Percentiles rank a stretch among this genome's conserved stretches.
phyloP scores from a whole-genome alignment of 1,140 invertebrate species.

The Vollenhovia emeryi region DNA sequence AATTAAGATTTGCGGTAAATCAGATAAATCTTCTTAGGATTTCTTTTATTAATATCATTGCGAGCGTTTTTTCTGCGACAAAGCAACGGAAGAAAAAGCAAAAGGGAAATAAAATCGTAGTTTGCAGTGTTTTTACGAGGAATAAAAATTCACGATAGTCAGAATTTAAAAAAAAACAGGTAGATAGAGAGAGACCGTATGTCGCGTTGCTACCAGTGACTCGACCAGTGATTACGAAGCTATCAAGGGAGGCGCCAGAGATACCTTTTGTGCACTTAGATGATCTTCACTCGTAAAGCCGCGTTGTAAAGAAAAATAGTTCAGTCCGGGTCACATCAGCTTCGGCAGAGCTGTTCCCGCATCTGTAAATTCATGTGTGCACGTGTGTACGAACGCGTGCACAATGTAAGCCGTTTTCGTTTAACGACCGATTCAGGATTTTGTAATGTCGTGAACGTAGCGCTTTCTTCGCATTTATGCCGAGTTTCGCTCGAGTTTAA shows the following conservation, averaged over 20 bases:
- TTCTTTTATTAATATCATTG: neutral
- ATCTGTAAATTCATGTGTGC: neutral
- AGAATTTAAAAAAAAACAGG: neutral
- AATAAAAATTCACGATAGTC: conserved; percentile 37
- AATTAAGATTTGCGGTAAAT: neutral
- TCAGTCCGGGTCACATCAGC: conserved; percentile 10
- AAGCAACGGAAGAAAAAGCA: neutral
- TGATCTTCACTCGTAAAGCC: conserved; percentile 36
- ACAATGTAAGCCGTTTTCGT: conserved; percentile 33
- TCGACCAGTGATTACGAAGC: conserved; percentile 17
- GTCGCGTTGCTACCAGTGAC: conserved; percentile 10
- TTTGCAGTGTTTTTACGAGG: neutral
- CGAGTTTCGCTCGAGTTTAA: conserved; percentile 25
- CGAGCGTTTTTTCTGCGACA: neutral
- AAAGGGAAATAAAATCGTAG: neutral
- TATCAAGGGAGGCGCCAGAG: neutral
- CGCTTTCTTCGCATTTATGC: conserved; percentile 41
- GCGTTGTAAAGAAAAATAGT: conserved; percentile 13
- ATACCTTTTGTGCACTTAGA: neutral
- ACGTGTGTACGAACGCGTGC: neutral
- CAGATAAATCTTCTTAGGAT: neutral
- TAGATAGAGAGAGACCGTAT: neutral
- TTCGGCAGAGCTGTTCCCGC: neutral
- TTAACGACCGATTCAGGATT: conserved; percentile 61
- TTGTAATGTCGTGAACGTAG: conserved; percentile 38